Evolutionary conservation across 2,888 invertebrate species (phyloP).

Genomic region (Epinotia bilunana): DNA sequence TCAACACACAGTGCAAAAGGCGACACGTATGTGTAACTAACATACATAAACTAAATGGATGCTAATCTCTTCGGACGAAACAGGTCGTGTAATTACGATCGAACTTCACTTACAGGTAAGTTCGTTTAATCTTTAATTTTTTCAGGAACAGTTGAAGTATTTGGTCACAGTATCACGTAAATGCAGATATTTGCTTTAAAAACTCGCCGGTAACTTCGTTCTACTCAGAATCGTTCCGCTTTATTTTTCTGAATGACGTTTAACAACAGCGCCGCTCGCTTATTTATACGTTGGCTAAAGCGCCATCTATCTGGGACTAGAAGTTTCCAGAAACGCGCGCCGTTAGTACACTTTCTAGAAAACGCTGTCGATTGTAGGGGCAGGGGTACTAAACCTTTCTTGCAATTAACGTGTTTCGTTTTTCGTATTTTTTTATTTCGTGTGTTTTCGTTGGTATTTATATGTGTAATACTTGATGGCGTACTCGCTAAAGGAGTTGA

Average conservation of each 20-base stretch:
- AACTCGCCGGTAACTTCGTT: constrained; percentile 43
- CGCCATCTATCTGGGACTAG: constrained; percentile 63
- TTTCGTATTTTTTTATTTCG: too few species aligned
- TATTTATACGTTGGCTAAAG: constrained; percentile 54
- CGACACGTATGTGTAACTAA: too few species aligned
- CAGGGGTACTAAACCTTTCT: constrained; percentile 22
- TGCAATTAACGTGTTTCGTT: background rate
- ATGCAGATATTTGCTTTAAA: constrained; percentile 31
- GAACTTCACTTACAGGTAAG: too few species aligned
- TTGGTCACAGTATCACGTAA: constrained; percentile 20
- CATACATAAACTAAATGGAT: too few species aligned
- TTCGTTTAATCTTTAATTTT: too few species aligned
- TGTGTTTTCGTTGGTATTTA: background rate
- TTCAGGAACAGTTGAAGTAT: constrained; percentile 46
- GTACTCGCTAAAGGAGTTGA: too few species aligned
- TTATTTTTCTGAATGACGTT: constrained; percentile 51
- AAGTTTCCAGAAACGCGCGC: constrained; percentile 56
- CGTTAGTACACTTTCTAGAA: constrained; percentile 27
- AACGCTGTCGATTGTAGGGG: background rate
- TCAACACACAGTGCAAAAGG: too few species aligned
- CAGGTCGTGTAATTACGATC: too few species aligned
- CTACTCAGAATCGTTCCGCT: constrained; percentile 14
- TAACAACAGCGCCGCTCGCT: constrained; percentile 28
- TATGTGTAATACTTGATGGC: too few species aligned
- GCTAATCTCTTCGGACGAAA: too few species aligned